phyloP scores from a whole-genome alignment of 2,113 vertebrate genomes.

The Accipiter virgatus region DNA sequence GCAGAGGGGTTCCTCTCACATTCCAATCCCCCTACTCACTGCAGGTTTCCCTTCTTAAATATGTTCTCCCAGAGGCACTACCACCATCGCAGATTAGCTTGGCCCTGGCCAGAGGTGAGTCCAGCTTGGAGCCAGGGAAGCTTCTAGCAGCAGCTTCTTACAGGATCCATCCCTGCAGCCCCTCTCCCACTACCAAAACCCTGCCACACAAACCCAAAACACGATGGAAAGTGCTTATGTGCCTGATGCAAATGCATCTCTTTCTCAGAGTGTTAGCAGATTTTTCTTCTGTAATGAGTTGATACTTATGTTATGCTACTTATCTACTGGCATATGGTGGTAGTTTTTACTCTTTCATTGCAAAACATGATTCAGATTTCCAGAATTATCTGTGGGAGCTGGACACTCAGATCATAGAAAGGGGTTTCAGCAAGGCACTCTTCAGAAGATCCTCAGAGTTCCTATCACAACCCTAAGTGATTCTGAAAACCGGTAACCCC shows the following conservation, averaged over 20 bases:
- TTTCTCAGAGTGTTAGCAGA: neutral
- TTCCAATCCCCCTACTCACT: no score
- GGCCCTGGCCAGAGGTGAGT: no score
- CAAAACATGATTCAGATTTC: neutral
- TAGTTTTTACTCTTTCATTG: neutral
- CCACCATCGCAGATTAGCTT: no score
- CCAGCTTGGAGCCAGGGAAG: no score
- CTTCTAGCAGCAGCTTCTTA: no score
- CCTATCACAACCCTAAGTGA: neutral
- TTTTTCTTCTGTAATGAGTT: neutral
- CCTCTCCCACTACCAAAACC: no score
- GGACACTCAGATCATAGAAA: neutral
- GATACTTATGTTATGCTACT: neutral
- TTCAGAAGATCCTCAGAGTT: neutral
- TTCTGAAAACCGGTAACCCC: neutral
- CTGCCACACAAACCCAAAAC: no score
- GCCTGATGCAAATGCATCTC: neutral
- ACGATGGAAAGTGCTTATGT: neutral
- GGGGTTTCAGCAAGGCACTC: neutral
- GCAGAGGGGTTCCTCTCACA: no score
- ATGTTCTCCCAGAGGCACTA: no score
- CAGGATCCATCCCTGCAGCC: no score
- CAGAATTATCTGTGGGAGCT: neutral
- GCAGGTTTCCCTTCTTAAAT: no score
- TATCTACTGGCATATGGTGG: neutral